Evolutionary conservation across 2,888 invertebrate genomes (phyloP).

Genomic region (Lasioglossum lativentre): DNA sequence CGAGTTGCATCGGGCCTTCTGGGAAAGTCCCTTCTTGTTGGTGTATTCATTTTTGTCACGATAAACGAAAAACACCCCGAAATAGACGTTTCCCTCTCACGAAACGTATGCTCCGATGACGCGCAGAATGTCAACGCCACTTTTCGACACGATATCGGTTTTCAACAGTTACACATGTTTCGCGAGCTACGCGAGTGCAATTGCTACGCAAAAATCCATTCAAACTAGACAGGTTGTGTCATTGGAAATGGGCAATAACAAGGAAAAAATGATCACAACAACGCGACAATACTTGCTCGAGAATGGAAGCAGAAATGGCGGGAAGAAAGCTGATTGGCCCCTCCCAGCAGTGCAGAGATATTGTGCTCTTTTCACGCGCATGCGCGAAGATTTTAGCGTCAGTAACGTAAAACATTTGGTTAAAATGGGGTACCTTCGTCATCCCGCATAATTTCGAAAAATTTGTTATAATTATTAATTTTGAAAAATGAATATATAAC

Average conservation of each 20-base stretch:
- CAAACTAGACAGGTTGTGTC: conserved; percentile 5
- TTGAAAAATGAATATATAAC: too few relatives aligned
- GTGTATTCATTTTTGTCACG: conserved; percentile 72
- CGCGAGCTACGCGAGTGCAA: not conserved
- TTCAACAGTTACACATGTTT: conserved; percentile 17
- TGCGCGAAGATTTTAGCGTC: too few relatives aligned
- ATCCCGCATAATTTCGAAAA: too few relatives aligned
- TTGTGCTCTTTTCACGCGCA: too few relatives aligned
- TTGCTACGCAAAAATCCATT: not conserved
- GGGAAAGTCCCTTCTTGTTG: conserved; percentile 78
- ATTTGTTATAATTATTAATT: too few relatives aligned
- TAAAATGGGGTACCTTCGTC: too few relatives aligned
- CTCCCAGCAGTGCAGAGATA: too few relatives aligned
- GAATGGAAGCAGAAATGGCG: conserved; percentile 48
- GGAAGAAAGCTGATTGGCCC: conserved; percentile 48
- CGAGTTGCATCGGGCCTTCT: conserved; percentile 77
- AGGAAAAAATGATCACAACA: conserved; percentile 37
- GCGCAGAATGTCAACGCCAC: conserved; percentile 11
- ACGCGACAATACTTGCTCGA: conserved; percentile 34
- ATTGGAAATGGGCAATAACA: conserved; percentile 6
- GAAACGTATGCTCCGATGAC: not conserved
- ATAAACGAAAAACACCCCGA: conserved; percentile 11
- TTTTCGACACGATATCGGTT: not conserved
- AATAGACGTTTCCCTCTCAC: not conserved
- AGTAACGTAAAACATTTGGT: too few relatives aligned